Percentiles rank a stretch among this genome's conserved stretches.
Evolutionary conservation across 2,888 invertebrate genomes (phyloP).

Genomic region (Watsonalla cultraria): DNA sequence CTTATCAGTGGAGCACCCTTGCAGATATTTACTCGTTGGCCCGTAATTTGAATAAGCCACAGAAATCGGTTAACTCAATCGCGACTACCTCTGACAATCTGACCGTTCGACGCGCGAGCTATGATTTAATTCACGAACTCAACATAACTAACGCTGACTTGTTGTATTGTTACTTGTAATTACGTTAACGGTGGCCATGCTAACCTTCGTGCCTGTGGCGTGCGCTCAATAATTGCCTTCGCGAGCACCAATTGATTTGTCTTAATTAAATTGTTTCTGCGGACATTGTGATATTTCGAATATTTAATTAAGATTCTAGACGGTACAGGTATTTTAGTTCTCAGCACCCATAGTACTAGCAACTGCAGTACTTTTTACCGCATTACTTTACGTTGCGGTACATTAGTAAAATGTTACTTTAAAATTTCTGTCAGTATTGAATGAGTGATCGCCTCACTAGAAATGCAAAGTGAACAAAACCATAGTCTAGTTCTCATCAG

Average conservation of each 20-base stretch:
- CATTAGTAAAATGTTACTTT: no score
- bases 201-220: not conserved
- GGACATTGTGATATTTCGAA: no score
- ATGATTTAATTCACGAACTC: not conserved
- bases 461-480: no score
- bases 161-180: not conserved
- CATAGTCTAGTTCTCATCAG: no score
- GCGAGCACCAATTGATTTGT: not conserved
- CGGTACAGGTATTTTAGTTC: no score
- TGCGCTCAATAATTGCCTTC: not conserved
- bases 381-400: no score
- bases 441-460: no score
- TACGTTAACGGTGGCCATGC: not conserved
- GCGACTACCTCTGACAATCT: conserved; percentile 20
- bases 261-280: no score
- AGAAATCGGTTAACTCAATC: conserved; percentile 23
- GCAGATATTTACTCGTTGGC: not conserved
- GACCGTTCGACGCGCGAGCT: conserved; percentile 7
- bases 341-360: no score
- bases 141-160: not conserved
- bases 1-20: not conserved
- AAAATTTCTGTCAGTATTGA: no score
- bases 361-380: no score
- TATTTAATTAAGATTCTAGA: no score
- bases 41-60: conserved; percentile 12